Conservation (phyloP, 2,113 vertebrate genomes). For the Pseudorhombus dupliciocellatus region DNA sequence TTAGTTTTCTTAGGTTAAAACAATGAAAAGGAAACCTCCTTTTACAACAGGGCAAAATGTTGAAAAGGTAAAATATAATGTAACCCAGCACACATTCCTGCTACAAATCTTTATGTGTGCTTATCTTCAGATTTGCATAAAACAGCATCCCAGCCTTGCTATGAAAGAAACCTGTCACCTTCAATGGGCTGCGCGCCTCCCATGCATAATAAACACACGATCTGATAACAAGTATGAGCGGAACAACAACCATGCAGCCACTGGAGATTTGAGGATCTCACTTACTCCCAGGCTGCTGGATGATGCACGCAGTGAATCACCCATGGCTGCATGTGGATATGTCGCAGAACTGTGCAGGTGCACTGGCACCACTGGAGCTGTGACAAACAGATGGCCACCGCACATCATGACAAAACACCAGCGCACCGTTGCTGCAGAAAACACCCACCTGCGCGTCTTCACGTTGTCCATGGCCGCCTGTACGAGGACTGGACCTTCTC, state of each 20-base stretch:
- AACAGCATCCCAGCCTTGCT: background rate
- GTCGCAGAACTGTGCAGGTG: background rate
- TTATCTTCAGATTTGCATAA: background rate
- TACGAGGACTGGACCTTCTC: constrained; percentile 41
- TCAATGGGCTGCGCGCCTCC: constrained; percentile 16
- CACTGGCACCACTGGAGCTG: background rate
- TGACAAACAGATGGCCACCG: background rate
- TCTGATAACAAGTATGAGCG: background rate
- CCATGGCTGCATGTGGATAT: background rate
- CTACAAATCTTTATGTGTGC: background rate
- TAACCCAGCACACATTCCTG: background rate
- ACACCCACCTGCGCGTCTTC: constrained; percentile 79
- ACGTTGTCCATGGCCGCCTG: constrained; percentile 77
- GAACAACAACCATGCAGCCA: too few relatives aligned
- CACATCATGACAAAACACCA: background rate
- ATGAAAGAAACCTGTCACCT: constrained; percentile 5
- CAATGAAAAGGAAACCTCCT: too few relatives aligned
- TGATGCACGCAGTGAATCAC: too few relatives aligned
- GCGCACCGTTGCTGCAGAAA: background rate
- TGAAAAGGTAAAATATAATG: background rate
- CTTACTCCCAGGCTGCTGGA: too few relatives aligned
- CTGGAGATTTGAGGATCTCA: too few relatives aligned
- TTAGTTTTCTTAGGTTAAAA: constrained; percentile 3
- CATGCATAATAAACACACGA: background rate
- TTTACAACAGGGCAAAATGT: background rate